Evolutionary conservation across 2,113 vertebrate genomes (phyloP).

Genomic region (Macquaria ambigua): DNA sequence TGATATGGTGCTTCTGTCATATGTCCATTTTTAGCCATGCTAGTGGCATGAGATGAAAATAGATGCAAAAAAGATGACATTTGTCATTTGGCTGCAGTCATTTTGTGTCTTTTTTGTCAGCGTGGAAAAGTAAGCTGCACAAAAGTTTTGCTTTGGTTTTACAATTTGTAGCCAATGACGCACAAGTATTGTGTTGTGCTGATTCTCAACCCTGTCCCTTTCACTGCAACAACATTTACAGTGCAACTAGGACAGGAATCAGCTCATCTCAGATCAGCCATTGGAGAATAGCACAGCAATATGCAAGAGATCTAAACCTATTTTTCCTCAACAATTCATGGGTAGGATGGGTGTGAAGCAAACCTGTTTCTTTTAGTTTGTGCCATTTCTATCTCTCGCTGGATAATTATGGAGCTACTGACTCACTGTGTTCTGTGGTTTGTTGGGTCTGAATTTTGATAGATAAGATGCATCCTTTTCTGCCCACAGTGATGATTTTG

Average conservation of each 20-base stretch:
- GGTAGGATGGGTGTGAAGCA: not conserved
- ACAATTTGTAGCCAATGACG: not conserved
- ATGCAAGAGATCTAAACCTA: not conserved
- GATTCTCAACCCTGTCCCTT: not conserved
- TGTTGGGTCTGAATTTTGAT: constrained; percentile 5
- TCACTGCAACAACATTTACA: not conserved
- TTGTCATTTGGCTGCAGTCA: not conserved
- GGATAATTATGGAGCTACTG: not conserved
- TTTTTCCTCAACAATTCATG: not conserved
- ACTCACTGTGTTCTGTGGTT: not conserved
- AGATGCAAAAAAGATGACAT: no score
- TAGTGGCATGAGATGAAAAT: not conserved
- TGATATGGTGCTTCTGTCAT: constrained; percentile 9
- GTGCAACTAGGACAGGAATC: not conserved
- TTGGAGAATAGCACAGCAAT: not conserved
- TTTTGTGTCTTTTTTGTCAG: not conserved
- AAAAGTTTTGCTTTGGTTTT: not conserved
- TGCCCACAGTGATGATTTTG: not conserved
- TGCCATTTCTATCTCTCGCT: constrained; percentile 1
- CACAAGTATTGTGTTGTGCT: not conserved
- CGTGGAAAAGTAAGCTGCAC: not conserved
- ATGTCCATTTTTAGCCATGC: constrained; percentile 14
- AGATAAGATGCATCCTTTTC: not conserved
- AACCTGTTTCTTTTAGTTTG: constrained; percentile 7
- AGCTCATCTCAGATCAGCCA: not conserved